Evolutionary conservation across 2,797 vertebrate species (phyloP).

Genomic region (Malacoraja senta): DNA sequence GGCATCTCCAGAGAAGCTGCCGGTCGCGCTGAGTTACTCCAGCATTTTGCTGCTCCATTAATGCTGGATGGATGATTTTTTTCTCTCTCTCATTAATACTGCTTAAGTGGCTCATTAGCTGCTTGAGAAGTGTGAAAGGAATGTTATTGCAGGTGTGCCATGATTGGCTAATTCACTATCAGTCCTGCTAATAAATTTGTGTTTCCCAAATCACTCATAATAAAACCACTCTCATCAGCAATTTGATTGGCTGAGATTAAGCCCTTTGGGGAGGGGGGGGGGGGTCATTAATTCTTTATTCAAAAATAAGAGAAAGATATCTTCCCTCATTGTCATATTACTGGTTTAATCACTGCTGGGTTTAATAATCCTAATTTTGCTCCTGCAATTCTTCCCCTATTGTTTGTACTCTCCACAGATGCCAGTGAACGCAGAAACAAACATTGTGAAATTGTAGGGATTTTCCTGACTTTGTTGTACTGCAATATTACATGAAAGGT

Average conservation of each 20-base stretch:
- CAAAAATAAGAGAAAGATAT: not conserved
- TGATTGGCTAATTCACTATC: not conserved
- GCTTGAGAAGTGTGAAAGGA: constrained; percentile 25
- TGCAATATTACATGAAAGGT: not conserved
- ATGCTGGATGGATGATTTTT: not conserved
- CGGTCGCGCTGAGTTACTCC: too few species aligned
- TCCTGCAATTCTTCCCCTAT: not conserved
- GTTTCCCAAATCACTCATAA: not conserved
- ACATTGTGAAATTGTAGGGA: not conserved
- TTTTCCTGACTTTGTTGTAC: not conserved
- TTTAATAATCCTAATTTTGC: not conserved
- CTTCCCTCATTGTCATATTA: not conserved
- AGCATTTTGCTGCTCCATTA: not conserved
- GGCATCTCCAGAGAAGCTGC: too few species aligned
- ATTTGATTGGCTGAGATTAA: constrained; percentile 10
- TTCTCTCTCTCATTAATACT: constrained; percentile 5
- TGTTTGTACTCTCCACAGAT: not conserved
- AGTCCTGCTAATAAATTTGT: not conserved
- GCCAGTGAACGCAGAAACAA: not conserved
- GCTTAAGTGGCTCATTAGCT: constrained; percentile 32
- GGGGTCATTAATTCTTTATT: constrained; percentile 3
- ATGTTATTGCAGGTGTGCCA: constrained; percentile 9
- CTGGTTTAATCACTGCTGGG: not conserved
- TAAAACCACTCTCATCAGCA: not conserved
- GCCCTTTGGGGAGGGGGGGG: too few species aligned